Evolutionary conservation across 2,888 invertebrate species (phyloP), one percentile per base, ranked within the genome.

Genomic region (Coenonympha arcania): DNA sequence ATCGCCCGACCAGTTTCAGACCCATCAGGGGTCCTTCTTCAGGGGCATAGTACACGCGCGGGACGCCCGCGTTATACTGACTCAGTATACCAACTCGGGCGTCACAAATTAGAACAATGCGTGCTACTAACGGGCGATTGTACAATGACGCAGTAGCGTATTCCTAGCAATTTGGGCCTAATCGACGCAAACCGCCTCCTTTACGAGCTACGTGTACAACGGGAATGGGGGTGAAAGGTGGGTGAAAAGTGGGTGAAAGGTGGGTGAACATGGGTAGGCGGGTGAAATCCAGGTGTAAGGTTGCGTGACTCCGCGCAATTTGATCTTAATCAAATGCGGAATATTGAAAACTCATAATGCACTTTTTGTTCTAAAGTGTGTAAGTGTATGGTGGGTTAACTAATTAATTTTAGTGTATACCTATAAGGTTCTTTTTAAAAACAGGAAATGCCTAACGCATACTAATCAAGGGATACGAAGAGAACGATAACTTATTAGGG

Each of bases 111-210:
- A 33, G 41, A 48, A 45, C 31, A 37, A 44, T 48, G 48, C 51
- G 54, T 54, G 54, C 48, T 39, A 51, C 51, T 48, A 54, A 48
- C 42, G 42, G 46, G 45, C 24, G 54, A 51, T 50, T 41, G 43
- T 28, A 34, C 37, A 54, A 52, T 55, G 55, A 51, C 57, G 57
- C 55, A 57, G 47, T 57, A 49, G 41, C 55, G 57, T 50, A 55
- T 50, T 55, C 53, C 37, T 40, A 46, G 54, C 54, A 55, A 55
- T 57, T 57, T 55, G 31, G 42, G 31, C 20, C 54, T 57, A 55
- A 57, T 54, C 48, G 52, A 40, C 40, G 45, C 48, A 15, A 48
- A 31, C 39, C 42, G 19, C 42, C 42, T 31, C 30, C 31, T 31
- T 43, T 31, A 43, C 31, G 31, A 31, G 42, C 42, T 20, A 30